Percentiles rank a stretch among this genome's conserved stretches.
Conservation (phyloP, 2,888 invertebrate genomes). For the Sericinus montela region DNA sequence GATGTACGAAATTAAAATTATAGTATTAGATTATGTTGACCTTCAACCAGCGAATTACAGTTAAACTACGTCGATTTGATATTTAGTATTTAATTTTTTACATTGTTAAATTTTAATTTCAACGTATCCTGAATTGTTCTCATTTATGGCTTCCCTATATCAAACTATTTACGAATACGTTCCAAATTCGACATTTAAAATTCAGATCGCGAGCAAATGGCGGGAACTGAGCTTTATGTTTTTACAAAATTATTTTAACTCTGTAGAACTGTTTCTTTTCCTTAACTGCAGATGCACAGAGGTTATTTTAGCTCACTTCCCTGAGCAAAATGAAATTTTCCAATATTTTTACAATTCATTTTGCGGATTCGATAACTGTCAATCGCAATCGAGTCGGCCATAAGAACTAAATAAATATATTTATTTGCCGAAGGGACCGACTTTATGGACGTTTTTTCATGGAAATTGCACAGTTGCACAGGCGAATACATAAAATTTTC, state of each 20-base stretch:
- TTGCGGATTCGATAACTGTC: constrained; percentile 64
- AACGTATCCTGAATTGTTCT: not conserved
- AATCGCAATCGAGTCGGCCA: constrained; percentile 45
- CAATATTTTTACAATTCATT: constrained; percentile 51
- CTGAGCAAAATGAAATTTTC: constrained; percentile 27
- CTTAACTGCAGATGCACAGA: constrained; percentile 22
- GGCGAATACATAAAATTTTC: constrained; percentile 34
- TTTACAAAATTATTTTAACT: constrained; percentile 39
- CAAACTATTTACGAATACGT: constrained; percentile 50
- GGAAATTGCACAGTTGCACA: constrained; percentile 50
- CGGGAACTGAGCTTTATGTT: constrained; percentile 55
- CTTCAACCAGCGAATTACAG: too few relatives aligned
- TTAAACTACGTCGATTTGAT: too few relatives aligned
- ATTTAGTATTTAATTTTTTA: too few relatives aligned
- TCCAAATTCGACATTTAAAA: constrained; percentile 59
- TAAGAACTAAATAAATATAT: constrained; percentile 54
- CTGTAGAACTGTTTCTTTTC: constrained; percentile 13
- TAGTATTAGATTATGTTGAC: too few relatives aligned
- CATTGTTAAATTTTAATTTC: not conserved
- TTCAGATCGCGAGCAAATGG: constrained; percentile 55
- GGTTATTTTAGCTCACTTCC: constrained; percentile 19
- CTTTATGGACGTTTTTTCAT: constrained; percentile 52
- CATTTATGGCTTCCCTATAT: constrained; percentile 1
- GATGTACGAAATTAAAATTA: too few relatives aligned
- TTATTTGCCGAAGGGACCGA: constrained; percentile 55